These are phyloP conservation scores for Gulo gulo DNA, from an alignment of 2,113 vertebrate species.

Conservation along the genomic window DNA sequence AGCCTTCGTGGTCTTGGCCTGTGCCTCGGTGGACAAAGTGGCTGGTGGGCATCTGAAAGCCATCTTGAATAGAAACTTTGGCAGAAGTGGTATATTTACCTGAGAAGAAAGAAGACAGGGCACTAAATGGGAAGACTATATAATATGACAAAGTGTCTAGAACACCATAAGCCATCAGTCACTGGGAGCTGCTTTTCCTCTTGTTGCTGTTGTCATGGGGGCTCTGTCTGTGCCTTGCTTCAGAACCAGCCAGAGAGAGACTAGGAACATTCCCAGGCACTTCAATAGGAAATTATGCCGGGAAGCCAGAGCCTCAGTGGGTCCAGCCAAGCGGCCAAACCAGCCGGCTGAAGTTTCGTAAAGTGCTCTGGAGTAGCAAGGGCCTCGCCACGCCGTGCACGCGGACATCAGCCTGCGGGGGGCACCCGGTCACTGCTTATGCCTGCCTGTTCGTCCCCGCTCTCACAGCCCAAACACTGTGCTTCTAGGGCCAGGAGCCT, in stretches of 20 bases:
- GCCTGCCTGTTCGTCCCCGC: neutral
- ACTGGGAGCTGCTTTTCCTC: neutral
- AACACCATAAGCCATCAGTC: neutral
- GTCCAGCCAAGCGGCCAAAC: neutral
- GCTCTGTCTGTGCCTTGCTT: neutral
- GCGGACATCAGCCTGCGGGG: neutral
- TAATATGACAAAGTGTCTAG: neutral
- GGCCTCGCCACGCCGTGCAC: neutral
- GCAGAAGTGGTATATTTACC: neutral
- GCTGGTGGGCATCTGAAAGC: neutral
- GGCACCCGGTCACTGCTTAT: too few relatives aligned
- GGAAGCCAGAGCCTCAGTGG: neutral
- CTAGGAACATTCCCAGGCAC: neutral
- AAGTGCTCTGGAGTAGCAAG: neutral
- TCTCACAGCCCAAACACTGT: neutral
- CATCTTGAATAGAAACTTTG: neutral
- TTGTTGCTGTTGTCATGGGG: neutral
- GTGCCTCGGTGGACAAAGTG: neutral
- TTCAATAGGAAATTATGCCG: neutral
- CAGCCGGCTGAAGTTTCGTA: neutral
- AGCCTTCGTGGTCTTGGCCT: rapidly evolving
- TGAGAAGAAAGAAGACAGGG: neutral
- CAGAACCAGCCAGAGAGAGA: neutral
- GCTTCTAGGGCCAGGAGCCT: neutral
- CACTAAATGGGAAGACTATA: neutral